These are phyloP conservation scores for Pelmatolapia mariae DNA, from an alignment of 2,113 vertebrate genomes.

Conservation along the genomic window DNA sequence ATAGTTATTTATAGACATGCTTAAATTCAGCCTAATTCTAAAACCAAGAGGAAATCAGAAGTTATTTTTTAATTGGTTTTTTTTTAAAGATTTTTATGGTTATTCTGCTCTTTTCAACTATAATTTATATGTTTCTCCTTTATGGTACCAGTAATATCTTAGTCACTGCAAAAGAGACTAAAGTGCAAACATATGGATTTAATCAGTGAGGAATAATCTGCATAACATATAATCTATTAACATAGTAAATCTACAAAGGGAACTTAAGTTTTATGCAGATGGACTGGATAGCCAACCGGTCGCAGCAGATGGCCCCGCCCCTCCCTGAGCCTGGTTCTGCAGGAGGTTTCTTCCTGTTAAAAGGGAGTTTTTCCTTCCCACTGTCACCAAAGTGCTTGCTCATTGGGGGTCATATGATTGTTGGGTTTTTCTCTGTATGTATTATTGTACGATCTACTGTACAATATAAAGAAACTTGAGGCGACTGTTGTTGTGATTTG, in stretches of 20 bases:
- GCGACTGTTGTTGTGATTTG: background rate
- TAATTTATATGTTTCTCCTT: accelerated
- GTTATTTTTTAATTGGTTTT: accelerated
- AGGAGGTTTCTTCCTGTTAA: background rate
- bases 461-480: background rate
- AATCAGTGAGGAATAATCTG: background rate
- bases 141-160: background rate
- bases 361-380: background rate
- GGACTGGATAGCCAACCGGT: background rate
- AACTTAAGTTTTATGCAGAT: background rate
- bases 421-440: background rate
- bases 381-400: accelerated
- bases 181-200: background rate
- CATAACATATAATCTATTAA: background rate
- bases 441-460: accelerated
- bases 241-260: background rate
- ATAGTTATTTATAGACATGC: background rate
- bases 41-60: background rate
- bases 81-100: accelerated
- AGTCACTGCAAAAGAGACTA: background rate
- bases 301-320: background rate
- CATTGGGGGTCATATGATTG: background rate
- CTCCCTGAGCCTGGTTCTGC: background rate
- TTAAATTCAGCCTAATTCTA: background rate
- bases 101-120: background rate